A percentile compares a stretch with the other conserved stretches of the same genome.
phyloP scores from a whole-genome alignment of 2,888 invertebrate genomes.

The Catotricha subobsoleta region DNA sequence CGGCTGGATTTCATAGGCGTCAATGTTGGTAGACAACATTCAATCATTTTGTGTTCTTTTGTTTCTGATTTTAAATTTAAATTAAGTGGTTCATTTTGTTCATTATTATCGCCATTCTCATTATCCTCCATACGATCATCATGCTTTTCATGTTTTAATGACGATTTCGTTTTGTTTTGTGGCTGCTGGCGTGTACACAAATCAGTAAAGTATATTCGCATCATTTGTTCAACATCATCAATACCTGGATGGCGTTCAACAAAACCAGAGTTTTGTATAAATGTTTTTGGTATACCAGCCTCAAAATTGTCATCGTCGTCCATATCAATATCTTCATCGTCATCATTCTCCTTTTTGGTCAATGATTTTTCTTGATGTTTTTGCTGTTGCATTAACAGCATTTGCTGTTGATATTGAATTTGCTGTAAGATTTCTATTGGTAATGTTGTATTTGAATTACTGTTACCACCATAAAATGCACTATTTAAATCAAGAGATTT shows the following conservation, averaged over 20 bases:
- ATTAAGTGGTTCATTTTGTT: constrained; percentile 8
- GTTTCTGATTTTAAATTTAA: constrained; percentile 4
- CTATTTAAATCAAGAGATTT: constrained; percentile 2
- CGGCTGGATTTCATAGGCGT: no score
- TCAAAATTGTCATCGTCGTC: constrained; percentile 1
- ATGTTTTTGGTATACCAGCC: constrained; percentile 9
- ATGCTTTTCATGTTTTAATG: no score
- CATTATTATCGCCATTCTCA: background rate
- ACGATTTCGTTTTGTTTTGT: constrained; percentile 1
- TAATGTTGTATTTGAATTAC: constrained; percentile 5
- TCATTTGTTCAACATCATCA: constrained; percentile 14
- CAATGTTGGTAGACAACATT: no score
- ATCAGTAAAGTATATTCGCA: constrained; percentile 13
- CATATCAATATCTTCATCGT: background rate
- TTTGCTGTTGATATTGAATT: constrained; percentile 5
- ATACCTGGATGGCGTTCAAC: background rate
- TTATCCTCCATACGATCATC: no score
- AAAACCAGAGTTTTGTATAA: constrained; percentile 8
- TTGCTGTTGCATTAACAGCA: background rate
- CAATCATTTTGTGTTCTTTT: no score
- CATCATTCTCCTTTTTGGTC: background rate
- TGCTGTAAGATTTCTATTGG: constrained; percentile 9
- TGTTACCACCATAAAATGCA: constrained; percentile 3
- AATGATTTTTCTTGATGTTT: background rate
- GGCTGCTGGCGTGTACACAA: background rate